Evolutionary conservation across 2,113 vertebrate species (phyloP).

Genomic region (Macheiramphus alcinus): DNA sequence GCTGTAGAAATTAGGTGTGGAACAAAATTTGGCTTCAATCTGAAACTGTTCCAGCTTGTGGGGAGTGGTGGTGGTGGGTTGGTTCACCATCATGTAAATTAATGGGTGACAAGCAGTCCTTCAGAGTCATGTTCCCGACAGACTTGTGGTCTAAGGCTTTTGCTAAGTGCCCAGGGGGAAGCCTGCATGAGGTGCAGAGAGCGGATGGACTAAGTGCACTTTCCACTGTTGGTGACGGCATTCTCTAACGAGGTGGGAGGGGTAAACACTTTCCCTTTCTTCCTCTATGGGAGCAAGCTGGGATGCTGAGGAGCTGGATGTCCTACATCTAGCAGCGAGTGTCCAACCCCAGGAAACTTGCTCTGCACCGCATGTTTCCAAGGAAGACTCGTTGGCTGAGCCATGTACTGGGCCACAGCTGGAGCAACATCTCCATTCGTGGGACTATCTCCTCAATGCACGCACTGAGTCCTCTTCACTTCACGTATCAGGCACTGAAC

Average conservation of each 20-base stretch:
- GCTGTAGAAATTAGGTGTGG: background rate
- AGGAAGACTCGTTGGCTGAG: background rate
- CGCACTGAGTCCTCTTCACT: background rate
- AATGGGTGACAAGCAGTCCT: background rate
- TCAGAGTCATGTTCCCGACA: background rate
- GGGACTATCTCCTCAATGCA: background rate
- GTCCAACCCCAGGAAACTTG: background rate
- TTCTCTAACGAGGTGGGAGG: background rate
- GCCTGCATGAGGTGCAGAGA: background rate
- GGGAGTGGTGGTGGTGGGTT: background rate
- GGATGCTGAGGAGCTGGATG: background rate
- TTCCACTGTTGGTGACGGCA: background rate
- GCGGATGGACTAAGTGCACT: conserved; percentile 22
- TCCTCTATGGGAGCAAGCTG: background rate
- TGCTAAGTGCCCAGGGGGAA: background rate
- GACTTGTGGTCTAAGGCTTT: background rate
- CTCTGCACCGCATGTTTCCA: rapidly evolving
- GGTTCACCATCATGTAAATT: background rate
- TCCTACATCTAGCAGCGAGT: background rate
- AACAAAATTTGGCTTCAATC: background rate
- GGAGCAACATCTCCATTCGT: background rate
- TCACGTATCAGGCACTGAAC: background rate
- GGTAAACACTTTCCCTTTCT: background rate
- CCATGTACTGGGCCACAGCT: background rate
- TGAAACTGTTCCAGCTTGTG: background rate